Evolutionary conservation across 2,113 vertebrate genomes (phyloP).

Genomic region (Pampusana beccarii): DNA sequence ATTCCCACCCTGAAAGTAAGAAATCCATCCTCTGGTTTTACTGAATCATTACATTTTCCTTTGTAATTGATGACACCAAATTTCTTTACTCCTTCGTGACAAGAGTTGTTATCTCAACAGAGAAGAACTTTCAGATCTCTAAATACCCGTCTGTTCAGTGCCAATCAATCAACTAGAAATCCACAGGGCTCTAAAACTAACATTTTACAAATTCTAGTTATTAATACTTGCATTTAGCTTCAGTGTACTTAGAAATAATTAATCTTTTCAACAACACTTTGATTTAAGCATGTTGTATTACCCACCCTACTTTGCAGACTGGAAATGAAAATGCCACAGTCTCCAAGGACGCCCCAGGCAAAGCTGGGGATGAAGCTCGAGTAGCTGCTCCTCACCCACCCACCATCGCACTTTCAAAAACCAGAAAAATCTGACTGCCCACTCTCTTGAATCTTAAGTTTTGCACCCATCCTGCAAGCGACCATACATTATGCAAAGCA

Average conservation of each 20-base stretch:
- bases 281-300: constrained; percentile 47
- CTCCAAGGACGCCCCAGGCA: constrained; percentile 10
- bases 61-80: neutral
- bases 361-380: neutral
- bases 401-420: constrained; percentile 19
- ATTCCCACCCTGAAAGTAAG: neutral
- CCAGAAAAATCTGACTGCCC: constrained; percentile 24
- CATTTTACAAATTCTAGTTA: constrained; percentile 46
- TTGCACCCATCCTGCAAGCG: constrained; percentile 41
- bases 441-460: constrained; percentile 37
- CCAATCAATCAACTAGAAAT: constrained; percentile 19
- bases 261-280: constrained; percentile 39
- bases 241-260: constrained; percentile 46
- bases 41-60: neutral
- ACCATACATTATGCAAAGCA: constrained; percentile 40
- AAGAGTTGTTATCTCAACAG: neutral
- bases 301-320: constrained; percentile 15
- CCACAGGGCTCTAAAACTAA: constrained; percentile 28
- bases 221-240: constrained; percentile 37
- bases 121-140: neutral
- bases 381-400: constrained; percentile 7
- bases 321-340: constrained; percentile 17
- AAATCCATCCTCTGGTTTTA: neutral
- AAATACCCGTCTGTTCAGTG: neutral
- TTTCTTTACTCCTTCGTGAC: neutral